phyloP scores from a whole-genome alignment of 2,797 vertebrate species.

The Scleropages formosus region DNA sequence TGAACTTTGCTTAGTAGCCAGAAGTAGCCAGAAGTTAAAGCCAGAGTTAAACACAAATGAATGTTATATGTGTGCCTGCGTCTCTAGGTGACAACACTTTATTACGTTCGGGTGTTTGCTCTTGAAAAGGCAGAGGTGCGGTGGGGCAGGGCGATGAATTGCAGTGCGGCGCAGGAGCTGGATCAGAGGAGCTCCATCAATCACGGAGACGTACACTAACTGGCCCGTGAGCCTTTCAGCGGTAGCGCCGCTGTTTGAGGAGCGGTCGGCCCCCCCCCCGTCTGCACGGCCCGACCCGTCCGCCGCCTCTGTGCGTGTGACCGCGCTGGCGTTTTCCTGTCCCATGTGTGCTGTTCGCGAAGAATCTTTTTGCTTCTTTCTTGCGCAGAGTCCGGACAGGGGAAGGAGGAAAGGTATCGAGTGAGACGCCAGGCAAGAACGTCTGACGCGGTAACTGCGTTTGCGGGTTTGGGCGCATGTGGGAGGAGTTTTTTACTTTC shows the following conservation, averaged over 20 bases:
- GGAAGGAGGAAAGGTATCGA: not conserved
- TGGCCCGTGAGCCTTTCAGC: conserved; percentile 68
- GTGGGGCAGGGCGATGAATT: conserved; percentile 38
- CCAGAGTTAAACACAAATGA: conserved; percentile 61
- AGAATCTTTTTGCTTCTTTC: not conserved
- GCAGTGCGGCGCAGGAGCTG: conserved; percentile 38
- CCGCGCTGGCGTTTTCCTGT: too few species aligned
- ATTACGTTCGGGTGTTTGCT: conserved; percentile 84
- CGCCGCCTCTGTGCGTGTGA: conserved; percentile 12
- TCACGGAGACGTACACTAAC: conserved; percentile 79
- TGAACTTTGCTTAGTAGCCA: conserved; percentile 59
- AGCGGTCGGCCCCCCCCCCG: conserved; percentile 44
- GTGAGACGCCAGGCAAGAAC: not conserved
- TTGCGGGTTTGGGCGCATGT: conserved; percentile 13
- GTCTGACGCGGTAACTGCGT: not conserved
- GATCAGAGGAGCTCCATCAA: conserved; percentile 51
- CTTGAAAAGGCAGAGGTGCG: conserved; percentile 56
- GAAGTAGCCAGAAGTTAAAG: conserved; percentile 44
- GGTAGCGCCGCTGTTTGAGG: conserved; percentile 62
- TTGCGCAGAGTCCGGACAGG: not conserved
- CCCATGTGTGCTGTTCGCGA: not conserved
- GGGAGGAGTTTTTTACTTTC: not conserved
- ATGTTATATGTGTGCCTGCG: conserved; percentile 46
- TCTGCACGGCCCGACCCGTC: conserved; percentile 49
- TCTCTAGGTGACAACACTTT: conserved; percentile 74